Base-by-base conservation (phyloP, 92 coral and sea anemone genomes). In the Bergia sp. region DNA sequence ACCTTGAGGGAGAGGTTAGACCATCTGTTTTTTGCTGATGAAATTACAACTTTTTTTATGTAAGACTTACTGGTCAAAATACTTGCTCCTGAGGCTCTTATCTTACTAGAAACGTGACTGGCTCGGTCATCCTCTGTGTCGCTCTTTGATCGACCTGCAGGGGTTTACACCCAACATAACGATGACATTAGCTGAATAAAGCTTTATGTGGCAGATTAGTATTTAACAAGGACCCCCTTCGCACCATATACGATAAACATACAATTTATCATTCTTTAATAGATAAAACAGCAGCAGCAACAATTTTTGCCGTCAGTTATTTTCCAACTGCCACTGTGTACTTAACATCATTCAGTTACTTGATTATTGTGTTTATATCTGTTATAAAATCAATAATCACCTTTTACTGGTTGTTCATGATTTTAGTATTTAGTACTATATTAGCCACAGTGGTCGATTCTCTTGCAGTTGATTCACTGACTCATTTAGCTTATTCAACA, bases 101-200 rank as follows among this genome's bases (percentile, higher is more conserved):
- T 71, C 64, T 81, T 93, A 96, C 98, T 95, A 76, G 98, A 95
- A 29, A 89, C 80, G 40, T 90, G 83, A 50, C 93, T 92, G 64
- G 93, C 96, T 50, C 93, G 95, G 49, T 96, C 95, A 85, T 97
- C 99, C 21, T 97, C 99, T 69, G 92, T 86, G 89, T 97, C 99
- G 89, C 98, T 97, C 89, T 96, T 97, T 76, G 99, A 93, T 23
- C 99, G 99, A 91, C 99, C 99, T 97, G 88, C 21, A 29, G 44
- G 9, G 29, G 5, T 79, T 29, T 23, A 36, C 41, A 43, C 21
- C 42, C n/a, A 77, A 20, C n/a, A 47, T 29, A 79, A 76, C 3
- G 57, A 42, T 16, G 80, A 37, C 76, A 72, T 72, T 42, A 72
- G 76, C 38, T 29, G 76, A 29, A 72, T 10, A 15, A 50, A 11